Evolutionary conservation across 2,113 vertebrate genomes (phyloP), one percentile per base, ranked within the genome.

Genomic region (Alaudala cheleensis): DNA sequence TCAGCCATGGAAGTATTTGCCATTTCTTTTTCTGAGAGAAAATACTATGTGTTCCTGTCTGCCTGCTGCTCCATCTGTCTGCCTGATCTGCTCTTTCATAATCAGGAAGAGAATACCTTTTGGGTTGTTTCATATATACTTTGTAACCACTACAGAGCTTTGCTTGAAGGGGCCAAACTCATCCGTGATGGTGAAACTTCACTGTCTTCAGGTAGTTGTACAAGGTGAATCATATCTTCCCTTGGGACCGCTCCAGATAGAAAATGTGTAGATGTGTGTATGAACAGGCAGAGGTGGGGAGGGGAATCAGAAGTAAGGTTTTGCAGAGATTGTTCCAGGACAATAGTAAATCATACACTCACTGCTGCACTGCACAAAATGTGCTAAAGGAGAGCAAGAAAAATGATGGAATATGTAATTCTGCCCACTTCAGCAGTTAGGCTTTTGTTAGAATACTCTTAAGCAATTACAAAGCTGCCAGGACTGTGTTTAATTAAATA

Each of bases 361-460:
- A 47, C 89, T 88, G 45, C 60, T 96, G 67, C 39, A 64, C 47
- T 77, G 81, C 45, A 93, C 56, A 73, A 88, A 92, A 67, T 83
- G n/a, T 0, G 2, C 85, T 96, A 81, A 95, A 95, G 37, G 74
- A 97, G 71, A 90, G 54, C 33, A 93, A 93, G 81, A 96, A 97
- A 82, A 85, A 95, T 94, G 81, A 94, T 92, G 65, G 76, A 92
- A 86, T 72, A 57, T 69, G 44, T 45, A 81, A 69, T 92, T 95
- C 88, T 93, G 77, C 85, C 51, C 92, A 92, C 76, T 93, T 94
- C 94, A 95, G 85, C 92, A 92, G 64, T 90, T 86, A 92, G 21
- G 56, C 81, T 93, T 95, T 96, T 95, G 88, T 96, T 90, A 92
- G 90, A 74, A 94, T 78, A 71, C n/a, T 96, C 56, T 94, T 94